These are phyloP conservation scores for Mylabris sibirica DNA, from an alignment of 2,888 invertebrate genomes.

Conservation along the genomic window DNA sequence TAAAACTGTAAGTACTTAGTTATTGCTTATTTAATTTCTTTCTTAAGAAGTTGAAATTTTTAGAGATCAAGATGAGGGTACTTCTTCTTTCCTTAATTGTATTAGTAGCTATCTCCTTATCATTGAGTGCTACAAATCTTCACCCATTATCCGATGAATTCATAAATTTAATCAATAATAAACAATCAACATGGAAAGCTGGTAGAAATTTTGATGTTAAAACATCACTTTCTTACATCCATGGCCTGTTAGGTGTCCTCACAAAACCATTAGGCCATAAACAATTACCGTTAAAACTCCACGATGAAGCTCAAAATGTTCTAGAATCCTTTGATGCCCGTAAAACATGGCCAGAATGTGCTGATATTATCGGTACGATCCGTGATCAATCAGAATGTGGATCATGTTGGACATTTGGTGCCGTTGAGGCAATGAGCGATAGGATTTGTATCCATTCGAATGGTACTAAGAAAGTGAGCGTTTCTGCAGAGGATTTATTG, in stretches of 20 bases:
- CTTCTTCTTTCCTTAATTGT: slow-evolving; percentile 14
- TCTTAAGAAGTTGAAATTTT: background rate
- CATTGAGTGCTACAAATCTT: slow-evolving; percentile 18
- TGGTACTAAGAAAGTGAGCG: slow-evolving; percentile 71
- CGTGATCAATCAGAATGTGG: slow-evolving; percentile 88
- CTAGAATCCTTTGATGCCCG: slow-evolving; percentile 84
- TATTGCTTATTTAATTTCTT: background rate
- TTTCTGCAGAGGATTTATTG: slow-evolving; percentile 82
- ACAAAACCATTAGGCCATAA: background rate
- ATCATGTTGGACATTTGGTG: slow-evolving; percentile 93
- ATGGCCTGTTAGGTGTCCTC: slow-evolving; percentile 73
- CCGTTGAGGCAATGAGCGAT: too few species aligned
- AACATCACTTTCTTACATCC: slow-evolving; percentile 68
- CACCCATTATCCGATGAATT: slow-evolving; percentile 75
- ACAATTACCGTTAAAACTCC: slow-evolving; percentile 9
- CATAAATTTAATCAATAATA: slow-evolving; percentile 72
- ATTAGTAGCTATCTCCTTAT: slow-evolving; percentile 13
- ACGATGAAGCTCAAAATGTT: slow-evolving; percentile 29
- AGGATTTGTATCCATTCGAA: slow-evolving; percentile 78
- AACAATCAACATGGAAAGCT: slow-evolving; percentile 77
- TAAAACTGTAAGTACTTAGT: background rate
- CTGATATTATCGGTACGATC: slow-evolving; percentile 79
- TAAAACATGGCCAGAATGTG: slow-evolving; percentile 81
- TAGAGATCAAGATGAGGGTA: slow-evolving; percentile 24
- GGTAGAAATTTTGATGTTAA: slow-evolving; percentile 77